These are phyloP conservation scores for Brachyopa scutellaris DNA, from an alignment of 2,888 invertebrate species.

Conservation along the genomic window DNA sequence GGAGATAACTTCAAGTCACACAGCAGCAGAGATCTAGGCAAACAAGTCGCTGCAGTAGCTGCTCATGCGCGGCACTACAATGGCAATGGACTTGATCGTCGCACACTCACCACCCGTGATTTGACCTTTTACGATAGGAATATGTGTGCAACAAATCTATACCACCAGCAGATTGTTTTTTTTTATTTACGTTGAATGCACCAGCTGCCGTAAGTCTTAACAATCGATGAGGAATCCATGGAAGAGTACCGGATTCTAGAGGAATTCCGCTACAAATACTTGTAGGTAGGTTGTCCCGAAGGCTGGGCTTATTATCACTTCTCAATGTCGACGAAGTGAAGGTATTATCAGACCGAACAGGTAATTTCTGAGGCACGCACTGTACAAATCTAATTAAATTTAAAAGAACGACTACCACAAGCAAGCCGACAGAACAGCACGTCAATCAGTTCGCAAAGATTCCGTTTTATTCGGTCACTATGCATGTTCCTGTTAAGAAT, in stretches of 20 bases:
- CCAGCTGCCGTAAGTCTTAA: slow-evolving; percentile 40
- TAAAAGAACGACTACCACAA: no score
- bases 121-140: no score
- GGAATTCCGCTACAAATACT: slow-evolving; percentile 65
- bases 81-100: slow-evolving; percentile 12
- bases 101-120: slow-evolving; percentile 33
- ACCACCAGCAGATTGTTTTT: slow-evolving; percentile 46
- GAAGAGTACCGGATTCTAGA: slow-evolving; percentile 55
- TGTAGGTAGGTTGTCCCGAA: slow-evolving; percentile 37
- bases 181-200: slow-evolving; percentile 38
- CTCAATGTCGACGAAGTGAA: slow-evolving; percentile 8
- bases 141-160: slow-evolving; percentile 66
- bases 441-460: no score
- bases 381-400: no score
- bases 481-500: no score
- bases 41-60: slow-evolving; percentile 35
- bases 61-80: slow-evolving; percentile 1
- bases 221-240: slow-evolving; percentile 60
- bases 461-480: no score
- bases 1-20: slow-evolving; percentile 59
- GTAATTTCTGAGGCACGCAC: no score
- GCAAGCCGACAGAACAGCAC: no score
- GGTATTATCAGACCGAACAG: no score
- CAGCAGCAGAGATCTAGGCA: slow-evolving; percentile 51
- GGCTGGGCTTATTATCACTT: slow-evolving; percentile 59